These are phyloP conservation scores for Morus bassanus DNA, from an alignment of 2,797 vertebrate species.

Conservation along the genomic window DNA sequence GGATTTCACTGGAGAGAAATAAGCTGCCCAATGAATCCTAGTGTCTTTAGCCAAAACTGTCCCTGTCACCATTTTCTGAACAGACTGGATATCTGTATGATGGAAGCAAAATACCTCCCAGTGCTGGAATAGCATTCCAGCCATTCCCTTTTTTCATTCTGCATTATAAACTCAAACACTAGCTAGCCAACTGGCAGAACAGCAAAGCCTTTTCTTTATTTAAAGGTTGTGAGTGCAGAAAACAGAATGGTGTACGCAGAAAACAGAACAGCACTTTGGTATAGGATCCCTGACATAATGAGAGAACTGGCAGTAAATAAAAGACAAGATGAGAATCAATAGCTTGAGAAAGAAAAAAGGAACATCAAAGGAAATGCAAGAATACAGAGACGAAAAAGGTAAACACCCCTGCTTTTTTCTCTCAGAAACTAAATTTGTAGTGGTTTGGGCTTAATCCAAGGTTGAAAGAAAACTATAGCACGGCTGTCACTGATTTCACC, in stretches of 20 bases:
- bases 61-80: background rate
- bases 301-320: constrained; percentile 33
- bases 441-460: background rate
- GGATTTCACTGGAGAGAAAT: background rate
- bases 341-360: background rate
- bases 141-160: background rate
- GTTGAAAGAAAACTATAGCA: background rate
- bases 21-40: background rate
- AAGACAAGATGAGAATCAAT: constrained; percentile 29
- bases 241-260: background rate
- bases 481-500: background rate
- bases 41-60: background rate
- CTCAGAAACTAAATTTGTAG: background rate
- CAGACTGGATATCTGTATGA: background rate
- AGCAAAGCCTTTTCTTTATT: background rate
- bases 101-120: background rate
- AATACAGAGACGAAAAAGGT: background rate
- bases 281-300: background rate
- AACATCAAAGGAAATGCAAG: constrained; percentile 8
- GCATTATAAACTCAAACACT: background rate
- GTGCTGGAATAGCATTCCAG: background rate
- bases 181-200: background rate
- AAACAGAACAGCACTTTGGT: background rate
- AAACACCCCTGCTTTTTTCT: background rate
- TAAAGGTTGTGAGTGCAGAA: background rate